Evolutionary conservation across 2,797 vertebrate genomes (phyloP).

Genomic region (Gallinago nigripennis): DNA sequence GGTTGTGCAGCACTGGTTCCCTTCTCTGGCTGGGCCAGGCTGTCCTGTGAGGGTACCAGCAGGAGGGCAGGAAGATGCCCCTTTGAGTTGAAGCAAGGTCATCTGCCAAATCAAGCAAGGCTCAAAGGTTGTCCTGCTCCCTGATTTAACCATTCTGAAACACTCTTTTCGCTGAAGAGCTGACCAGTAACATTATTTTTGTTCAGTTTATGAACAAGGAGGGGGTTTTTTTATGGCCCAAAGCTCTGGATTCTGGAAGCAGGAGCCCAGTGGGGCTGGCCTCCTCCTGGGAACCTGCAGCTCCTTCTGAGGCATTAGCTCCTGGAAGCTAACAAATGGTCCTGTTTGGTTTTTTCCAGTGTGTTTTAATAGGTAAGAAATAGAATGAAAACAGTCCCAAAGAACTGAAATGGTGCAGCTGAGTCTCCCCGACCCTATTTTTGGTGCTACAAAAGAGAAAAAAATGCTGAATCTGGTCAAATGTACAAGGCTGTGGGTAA

Average conservation of each 20-base stretch:
- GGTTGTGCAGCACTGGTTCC: neutral
- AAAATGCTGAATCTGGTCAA: neutral
- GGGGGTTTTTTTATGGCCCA: neutral
- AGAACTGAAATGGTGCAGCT: neutral
- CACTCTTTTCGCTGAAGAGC: neutral
- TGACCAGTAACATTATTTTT: neutral
- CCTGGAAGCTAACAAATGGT: neutral
- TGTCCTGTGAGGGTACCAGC: fast-evolving
- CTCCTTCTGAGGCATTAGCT: neutral
- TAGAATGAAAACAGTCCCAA: neutral
- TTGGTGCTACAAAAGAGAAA: neutral
- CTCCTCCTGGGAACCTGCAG: neutral
- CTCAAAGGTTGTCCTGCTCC: neutral
- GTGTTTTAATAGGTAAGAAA: neutral
- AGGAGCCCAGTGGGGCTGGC: neutral
- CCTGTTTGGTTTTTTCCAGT: neutral
- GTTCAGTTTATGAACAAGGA: neutral
- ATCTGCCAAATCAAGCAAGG: neutral
- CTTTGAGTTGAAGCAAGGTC: neutral
- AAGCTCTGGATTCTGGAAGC: neutral
- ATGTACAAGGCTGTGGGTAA: neutral
- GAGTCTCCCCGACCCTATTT: neutral
- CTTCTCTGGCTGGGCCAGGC: neutral
- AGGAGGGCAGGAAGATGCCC: neutral
- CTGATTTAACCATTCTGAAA: neutral